Base-by-base conservation (phyloP, 2,113 vertebrate species). In the Periophthalmus modestus region DNA sequence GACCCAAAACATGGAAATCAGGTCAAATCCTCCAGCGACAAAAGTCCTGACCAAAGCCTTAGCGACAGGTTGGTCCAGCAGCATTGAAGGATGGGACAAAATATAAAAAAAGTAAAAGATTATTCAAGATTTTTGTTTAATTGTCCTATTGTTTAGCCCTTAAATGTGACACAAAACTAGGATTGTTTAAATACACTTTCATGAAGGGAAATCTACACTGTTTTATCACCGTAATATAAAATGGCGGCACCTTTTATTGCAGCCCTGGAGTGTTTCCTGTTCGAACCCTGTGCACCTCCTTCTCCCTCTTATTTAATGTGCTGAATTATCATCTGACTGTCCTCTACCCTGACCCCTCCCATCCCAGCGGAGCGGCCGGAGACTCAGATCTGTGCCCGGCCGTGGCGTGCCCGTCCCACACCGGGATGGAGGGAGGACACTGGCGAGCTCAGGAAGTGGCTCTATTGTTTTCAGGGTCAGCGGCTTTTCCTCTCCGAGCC, bases 401-500 rank as follows among this genome's bases (percentile, higher is more conserved):
- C 81, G 87, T 72, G 77, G 84, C 78, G 83, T 57, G 28, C 13
- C 54, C 24, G 23, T 52, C 50, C 43, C 23, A 62, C 52, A 11
- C 39, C 76, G 55, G 66, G 71, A 72, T 43, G 71, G 47, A 68
- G 59, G 59, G 67, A 79, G 47, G 69, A 78, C 75, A 63, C 75
- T 24, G n/a, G 71, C 81, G 81, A 52, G 82, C 69, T 36, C 89
- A 92, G 94, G 93, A 95, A 91, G 88, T 82, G 71, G 70, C 77
- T 69, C 90, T 87, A 94, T 94, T 95, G 94, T 95, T 92, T 89
- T 92, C 88, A 89, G 78, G 81, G 83, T 83, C 81, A 82, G 80
- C 73, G 82, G 75, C 80, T 82, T 89, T 93, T 91, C 88, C 90
- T 88, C 75, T 78, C 84, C 77, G 79, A 74, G 7, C 39, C 39